Conservation (phyloP, 2,113 vertebrate genomes). For the Dissostichus mawsoni region DNA sequence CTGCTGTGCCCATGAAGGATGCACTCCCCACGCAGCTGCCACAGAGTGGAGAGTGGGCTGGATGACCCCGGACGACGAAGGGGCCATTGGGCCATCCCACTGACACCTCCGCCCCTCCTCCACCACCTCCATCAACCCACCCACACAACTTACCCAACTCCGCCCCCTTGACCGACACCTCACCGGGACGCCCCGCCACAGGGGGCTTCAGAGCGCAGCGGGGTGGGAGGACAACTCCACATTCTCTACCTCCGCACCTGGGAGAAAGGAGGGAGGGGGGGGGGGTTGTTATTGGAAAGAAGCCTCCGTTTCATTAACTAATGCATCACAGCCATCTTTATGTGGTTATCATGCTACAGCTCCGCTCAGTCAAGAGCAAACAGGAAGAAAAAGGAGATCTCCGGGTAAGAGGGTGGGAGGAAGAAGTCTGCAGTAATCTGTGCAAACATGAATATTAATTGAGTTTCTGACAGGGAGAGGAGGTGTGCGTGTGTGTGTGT, state of each 20-base stretch:
- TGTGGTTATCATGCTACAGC: constrained; percentile 56
- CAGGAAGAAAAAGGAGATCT: constrained; percentile 48
- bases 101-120: constrained; percentile 28
- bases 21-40: constrained; percentile 67
- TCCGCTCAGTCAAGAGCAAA: constrained; percentile 57
- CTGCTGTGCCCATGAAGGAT: constrained; percentile 59
- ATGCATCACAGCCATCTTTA: constrained; percentile 52
- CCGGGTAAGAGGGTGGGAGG: constrained; percentile 26
- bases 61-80: constrained; percentile 57
- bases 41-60: constrained; percentile 38
- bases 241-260: constrained; percentile 25
- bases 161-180: constrained; percentile 66
- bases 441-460: constrained; percentile 81
- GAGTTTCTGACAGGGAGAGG: constrained; percentile 59
- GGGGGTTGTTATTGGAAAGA: background rate
- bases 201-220: constrained; percentile 47
- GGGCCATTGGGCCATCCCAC: constrained; percentile 39
- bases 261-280: background rate
- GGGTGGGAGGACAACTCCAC: background rate
- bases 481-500: constrained; percentile 33
- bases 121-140: constrained; percentile 34
- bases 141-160: constrained; percentile 47
- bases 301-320: constrained; percentile 65
- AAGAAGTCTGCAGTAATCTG: constrained; percentile 61
- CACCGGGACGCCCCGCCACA: constrained; percentile 30